Evolutionary conservation across 2,113 vertebrate species (phyloP).

Genomic region (Halcyon senegalensis): DNA sequence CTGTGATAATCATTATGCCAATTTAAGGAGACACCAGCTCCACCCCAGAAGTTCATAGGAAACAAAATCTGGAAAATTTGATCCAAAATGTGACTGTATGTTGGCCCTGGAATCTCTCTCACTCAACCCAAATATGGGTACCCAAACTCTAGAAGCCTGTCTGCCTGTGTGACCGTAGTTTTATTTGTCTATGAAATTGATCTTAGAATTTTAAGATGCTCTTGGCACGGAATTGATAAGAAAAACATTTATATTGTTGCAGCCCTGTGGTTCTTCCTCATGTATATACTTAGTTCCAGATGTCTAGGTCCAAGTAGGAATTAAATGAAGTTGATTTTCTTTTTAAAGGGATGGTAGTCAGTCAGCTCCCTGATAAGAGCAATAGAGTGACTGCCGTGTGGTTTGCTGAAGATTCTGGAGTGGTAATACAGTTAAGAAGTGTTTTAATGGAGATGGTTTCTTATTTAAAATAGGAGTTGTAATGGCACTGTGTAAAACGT

Average conservation of each 20-base stretch:
- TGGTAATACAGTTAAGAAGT: background rate
- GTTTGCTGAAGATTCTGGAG: background rate
- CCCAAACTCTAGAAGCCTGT: background rate
- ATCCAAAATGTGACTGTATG: background rate
- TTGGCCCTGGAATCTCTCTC: background rate
- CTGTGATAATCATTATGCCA: background rate
- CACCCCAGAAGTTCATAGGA: background rate
- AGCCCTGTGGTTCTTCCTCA: background rate
- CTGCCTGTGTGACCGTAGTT: background rate
- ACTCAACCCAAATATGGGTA: background rate
- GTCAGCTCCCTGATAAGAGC: background rate
- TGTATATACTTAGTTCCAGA: slow-evolving; percentile 32
- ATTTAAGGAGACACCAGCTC: background rate
- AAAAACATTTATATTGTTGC: slow-evolving; percentile 51
- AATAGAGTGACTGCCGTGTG: background rate
- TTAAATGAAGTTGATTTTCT: background rate
- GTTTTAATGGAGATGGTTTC: background rate
- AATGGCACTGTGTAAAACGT: background rate
- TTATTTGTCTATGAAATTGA: slow-evolving; percentile 5
- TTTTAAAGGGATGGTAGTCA: background rate
- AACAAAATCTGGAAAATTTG: background rate
- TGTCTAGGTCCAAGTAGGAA: background rate
- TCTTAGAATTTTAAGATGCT: slow-evolving; percentile 2
- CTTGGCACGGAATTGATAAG: slow-evolving; percentile 9
- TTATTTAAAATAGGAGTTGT: background rate